Evolutionary conservation across 2,797 vertebrate species (phyloP).

Genomic region (Lagocephalus sceleratus): DNA sequence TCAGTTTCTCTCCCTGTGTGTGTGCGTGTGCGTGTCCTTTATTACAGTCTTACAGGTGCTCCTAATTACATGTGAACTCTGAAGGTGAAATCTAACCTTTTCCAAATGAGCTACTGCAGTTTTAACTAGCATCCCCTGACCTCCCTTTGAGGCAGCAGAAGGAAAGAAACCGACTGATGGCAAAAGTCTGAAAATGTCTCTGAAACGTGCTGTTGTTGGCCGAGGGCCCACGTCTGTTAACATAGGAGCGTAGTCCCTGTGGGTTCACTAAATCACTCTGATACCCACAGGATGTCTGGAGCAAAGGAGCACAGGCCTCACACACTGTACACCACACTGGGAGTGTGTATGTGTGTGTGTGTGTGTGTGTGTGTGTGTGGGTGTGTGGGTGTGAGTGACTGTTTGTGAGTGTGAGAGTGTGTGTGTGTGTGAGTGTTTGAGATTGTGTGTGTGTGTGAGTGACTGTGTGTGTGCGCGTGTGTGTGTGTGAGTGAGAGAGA

Average conservation of each 20-base stretch:
- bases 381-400: slow-evolving; percentile 5
- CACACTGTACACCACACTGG: slow-evolving; percentile 30
- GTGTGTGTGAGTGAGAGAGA: too few relatives aligned
- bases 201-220: slow-evolving; percentile 72
- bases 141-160: slow-evolving; percentile 32
- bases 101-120: slow-evolving; percentile 71
- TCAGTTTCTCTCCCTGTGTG: neutral
- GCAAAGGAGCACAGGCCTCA: slow-evolving; percentile 26
- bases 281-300: slow-evolving; percentile 72
- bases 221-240: slow-evolving; percentile 61
- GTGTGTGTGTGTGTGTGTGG: slow-evolving; percentile 8
- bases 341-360: slow-evolving; percentile 4
- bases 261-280: slow-evolving; percentile 45
- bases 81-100: slow-evolving; percentile 59
- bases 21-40: slow-evolving; percentile 17
- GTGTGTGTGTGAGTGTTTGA: too few relatives aligned
- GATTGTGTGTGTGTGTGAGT: too few relatives aligned
- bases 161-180: slow-evolving; percentile 1
- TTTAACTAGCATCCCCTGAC: slow-evolving; percentile 52
- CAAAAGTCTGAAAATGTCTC: slow-evolving; percentile 43
- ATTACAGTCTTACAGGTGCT: slow-evolving; percentile 43
- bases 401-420: too few relatives aligned
- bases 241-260: slow-evolving; percentile 53
- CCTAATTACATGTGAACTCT: slow-evolving; percentile 59
- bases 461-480: too few relatives aligned